Conservation (phyloP, 2,797 vertebrate species). For the Glossophaga mutica region DNA sequence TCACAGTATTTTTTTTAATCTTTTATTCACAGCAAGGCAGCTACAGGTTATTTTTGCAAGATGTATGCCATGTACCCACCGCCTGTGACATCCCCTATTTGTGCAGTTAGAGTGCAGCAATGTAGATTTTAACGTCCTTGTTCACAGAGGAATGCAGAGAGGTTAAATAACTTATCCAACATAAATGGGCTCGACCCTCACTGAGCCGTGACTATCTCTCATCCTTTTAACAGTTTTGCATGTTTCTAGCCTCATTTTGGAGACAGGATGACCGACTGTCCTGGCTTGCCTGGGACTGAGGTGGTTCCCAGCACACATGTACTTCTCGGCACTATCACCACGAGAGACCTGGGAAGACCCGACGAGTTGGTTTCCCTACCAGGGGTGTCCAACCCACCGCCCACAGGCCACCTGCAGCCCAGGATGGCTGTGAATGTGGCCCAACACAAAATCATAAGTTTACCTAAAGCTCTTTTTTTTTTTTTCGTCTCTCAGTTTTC, state of each 20-base stretch:
- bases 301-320: neutral
- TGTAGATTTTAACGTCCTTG: neutral
- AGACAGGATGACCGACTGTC: rapidly evolving
- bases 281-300: neutral
- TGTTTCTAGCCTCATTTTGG: neutral
- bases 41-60: neutral
- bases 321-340: neutral
- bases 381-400: too few species aligned
- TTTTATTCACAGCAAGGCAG: neutral
- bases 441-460: too few species aligned
- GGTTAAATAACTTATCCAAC: neutral
- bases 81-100: neutral
- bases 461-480: too few species aligned
- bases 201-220: neutral
- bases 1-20: neutral
- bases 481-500: too few species aligned
- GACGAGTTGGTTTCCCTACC: neutral
- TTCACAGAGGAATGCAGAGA: neutral
- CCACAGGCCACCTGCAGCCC: too few species aligned
- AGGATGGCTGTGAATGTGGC: too few species aligned
- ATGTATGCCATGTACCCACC: too few species aligned
- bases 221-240: rapidly evolving
- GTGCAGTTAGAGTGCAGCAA: neutral
- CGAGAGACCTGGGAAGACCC: neutral
- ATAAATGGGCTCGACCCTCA: neutral